Base-by-base conservation (phyloP, 2,888 invertebrate genomes). In the Odontocolon sp. region DNA sequence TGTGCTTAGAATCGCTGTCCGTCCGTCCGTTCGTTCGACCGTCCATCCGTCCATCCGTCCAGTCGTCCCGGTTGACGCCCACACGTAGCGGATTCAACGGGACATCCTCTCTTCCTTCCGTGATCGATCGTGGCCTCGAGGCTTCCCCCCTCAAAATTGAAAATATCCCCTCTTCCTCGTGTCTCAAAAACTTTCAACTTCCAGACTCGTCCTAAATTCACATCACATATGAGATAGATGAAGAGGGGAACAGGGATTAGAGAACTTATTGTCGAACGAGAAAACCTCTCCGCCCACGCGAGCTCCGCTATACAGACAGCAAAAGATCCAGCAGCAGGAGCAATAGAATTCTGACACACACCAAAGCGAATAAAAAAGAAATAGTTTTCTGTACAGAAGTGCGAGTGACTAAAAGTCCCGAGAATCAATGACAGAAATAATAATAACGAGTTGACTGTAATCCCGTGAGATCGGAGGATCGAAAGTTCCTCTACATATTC, bases 41-140 rank as follows among this genome's bases (percentile, higher is more conserved):
- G n/a, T n/a, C n/a, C n/a, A n/a, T n/a, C n/a, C n/a, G n/a, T n/a
- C n/a, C n/a, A 77, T 73, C 76, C 73, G 21, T 57, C 26, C 38
- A 23, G 21, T 57, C 57, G 38, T 54, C 21, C 52, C 38, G 14
- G 56, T 68, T 56, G 77, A 83, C 85, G 80, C 86, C 86, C 83
- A 87, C 87, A 86, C 87, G 84, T 83, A 77, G 81, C 82, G 69
- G 79, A 80, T 82, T 82, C 76, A 84, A 87, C 88, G 89, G 88
- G 87, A 87, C 87, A 86, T 86, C 84, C 84, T 85, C 86, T 83
- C 84, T 88, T 87, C 86, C 88, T 89, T 89, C 87, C 87, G 87
- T 85, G 86, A 84, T 66, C 80, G 84, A 83, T 86, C 83, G 87
- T 84, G 84, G 21, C 16, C 11, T 6, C 9, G 57, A 40, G n/a